Conservation (phyloP, 2,888 invertebrate species). For the Drepana falcataria region DNA sequence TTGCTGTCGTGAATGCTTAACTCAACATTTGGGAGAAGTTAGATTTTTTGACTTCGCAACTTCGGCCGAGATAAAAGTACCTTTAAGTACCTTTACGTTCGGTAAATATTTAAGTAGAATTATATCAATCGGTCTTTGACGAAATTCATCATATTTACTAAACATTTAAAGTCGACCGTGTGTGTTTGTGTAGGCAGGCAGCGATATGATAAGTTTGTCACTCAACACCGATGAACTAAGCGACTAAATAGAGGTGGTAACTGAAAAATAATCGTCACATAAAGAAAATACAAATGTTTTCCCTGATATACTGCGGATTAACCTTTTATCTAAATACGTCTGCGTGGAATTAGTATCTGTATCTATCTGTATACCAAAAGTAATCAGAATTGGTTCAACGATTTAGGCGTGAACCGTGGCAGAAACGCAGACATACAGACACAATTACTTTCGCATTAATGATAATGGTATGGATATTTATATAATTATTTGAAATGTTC, state of each 20-base stretch:
- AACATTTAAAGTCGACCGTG: slow-evolving; percentile 28
- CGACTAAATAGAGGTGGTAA: slow-evolving; percentile 19
- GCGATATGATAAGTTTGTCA: slow-evolving; percentile 38
- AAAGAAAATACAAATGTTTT: background rate
- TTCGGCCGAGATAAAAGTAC: background rate
- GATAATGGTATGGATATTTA: too few species aligned
- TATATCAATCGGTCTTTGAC: slow-evolving; percentile 28
- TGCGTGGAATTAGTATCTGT: too few species aligned
- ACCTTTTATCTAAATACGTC: too few species aligned
- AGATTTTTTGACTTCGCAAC: background rate
- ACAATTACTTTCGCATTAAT: too few species aligned
- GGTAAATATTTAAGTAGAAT: slow-evolving; percentile 3
- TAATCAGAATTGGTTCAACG: too few species aligned
- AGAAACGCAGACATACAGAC: too few species aligned
- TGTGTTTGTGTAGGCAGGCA: slow-evolving; percentile 42
- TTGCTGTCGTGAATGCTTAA: slow-evolving; percentile 3
- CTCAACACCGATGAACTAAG: slow-evolving; percentile 5
- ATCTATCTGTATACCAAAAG: too few species aligned
- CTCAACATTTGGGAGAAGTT: background rate
- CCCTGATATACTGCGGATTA: too few species aligned
- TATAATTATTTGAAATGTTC: too few species aligned
- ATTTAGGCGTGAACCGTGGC: too few species aligned
- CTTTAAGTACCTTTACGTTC: slow-evolving; percentile 5
- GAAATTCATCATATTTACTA: slow-evolving; percentile 31
- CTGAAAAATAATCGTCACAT: slow-evolving; percentile 1